Evolutionary conservation across 2,888 invertebrate species (phyloP).

Genomic region (Augiades crinisus): DNA sequence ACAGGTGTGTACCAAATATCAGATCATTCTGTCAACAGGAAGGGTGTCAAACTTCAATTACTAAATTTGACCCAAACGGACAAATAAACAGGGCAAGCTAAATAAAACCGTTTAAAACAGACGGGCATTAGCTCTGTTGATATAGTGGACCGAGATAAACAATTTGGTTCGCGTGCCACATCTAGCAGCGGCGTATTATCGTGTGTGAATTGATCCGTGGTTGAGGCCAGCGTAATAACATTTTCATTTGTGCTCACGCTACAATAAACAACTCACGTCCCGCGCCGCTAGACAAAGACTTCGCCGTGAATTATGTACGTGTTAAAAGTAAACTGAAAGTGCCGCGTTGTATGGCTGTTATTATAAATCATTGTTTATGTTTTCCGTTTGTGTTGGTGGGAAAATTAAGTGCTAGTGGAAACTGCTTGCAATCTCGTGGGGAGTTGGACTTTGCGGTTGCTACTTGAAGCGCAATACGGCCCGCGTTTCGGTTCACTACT

Average conservation of each 20-base stretch:
- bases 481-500: conserved; percentile 30
- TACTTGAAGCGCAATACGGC: conserved; percentile 47
- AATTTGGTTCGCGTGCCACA: too few relatives aligned
- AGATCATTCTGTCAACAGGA: too few relatives aligned
- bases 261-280: conserved; percentile 81
- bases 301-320: conserved; percentile 79
- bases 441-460: conserved; percentile 53
- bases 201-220: conserved; percentile 37
- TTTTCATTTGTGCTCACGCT: conserved; percentile 79
- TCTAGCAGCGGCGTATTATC: conserved; percentile 24
- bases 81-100: too few relatives aligned
- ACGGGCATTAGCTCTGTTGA: too few relatives aligned
- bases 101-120: not conserved
- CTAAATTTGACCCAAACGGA: too few relatives aligned
- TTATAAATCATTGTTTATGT: conserved; percentile 82
- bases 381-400: conserved; percentile 78
- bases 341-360: conserved; percentile 77
- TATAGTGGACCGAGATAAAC: too few relatives aligned
- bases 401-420: conserved; percentile 75
- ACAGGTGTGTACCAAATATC: too few relatives aligned
- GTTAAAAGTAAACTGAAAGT: conserved; percentile 82
- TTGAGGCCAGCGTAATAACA: conserved; percentile 73
- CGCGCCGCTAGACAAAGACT: conserved; percentile 80
- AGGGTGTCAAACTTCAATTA: too few relatives aligned
- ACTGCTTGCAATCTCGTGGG: conserved; percentile 63